Evolutionary conservation across 1,140 invertebrate genomes (phyloP).

Genomic region (Pomacea maculata): DNA sequence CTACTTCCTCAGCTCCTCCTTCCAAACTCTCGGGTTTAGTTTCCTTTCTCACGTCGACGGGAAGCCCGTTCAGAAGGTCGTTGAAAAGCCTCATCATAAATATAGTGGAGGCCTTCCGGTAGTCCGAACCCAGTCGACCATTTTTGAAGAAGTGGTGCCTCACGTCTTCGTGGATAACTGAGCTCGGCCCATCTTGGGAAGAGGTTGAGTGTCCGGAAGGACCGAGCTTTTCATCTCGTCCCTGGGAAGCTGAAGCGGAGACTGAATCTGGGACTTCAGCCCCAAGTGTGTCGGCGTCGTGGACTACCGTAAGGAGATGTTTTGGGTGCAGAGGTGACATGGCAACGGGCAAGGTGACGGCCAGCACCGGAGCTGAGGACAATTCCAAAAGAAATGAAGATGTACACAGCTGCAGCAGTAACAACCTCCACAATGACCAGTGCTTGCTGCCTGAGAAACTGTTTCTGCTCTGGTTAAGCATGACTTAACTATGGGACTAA

Average conservation of each 20-base stretch:
- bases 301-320: constrained; percentile 5
- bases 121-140: constrained; percentile 13
- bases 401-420: neutral
- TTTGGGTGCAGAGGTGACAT: constrained; percentile 11
- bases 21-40: constrained; percentile 2
- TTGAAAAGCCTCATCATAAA: constrained; percentile 46
- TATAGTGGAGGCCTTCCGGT: constrained; percentile 31
- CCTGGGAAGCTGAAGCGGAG: too few relatives aligned
- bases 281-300: too few relatives aligned
- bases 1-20: neutral
- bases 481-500: too few relatives aligned
- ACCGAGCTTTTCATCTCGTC: too few relatives aligned
- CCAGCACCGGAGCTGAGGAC: too few relatives aligned
- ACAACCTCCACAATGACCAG: neutral
- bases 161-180: constrained; percentile 4
- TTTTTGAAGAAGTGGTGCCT: constrained; percentile 19
- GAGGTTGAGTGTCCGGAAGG: too few relatives aligned
- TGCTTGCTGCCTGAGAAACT: neutral
- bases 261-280: too few relatives aligned
- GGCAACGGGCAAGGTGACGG: constrained; percentile 19
- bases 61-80: constrained; percentile 27
- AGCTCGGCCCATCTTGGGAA: too few relatives aligned
- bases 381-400: neutral
- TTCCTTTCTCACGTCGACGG: neutral
- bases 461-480: too few relatives aligned